A percentile compares a stretch with the other conserved stretches of the same genome.
phyloP scores from a whole-genome alignment of 2,888 invertebrate genomes.

The Drosophila subsilvestris region DNA sequence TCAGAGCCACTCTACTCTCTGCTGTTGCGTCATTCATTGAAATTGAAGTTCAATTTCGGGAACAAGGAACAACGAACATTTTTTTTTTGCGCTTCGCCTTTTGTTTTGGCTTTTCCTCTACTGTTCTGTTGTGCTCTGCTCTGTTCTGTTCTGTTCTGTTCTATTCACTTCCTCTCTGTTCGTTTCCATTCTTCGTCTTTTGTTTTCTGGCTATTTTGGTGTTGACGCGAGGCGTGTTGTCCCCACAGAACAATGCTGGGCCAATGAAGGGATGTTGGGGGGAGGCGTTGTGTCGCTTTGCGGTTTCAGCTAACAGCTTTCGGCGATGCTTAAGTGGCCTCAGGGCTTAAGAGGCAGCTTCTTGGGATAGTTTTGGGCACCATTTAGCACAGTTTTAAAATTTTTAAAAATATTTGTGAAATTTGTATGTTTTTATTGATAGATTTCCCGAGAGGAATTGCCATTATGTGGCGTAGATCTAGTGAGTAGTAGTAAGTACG shows the following conservation, averaged over 20 bases:
- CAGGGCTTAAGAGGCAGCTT: background rate
- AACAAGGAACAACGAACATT: slow-evolving; percentile 33
- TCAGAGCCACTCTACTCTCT: background rate
- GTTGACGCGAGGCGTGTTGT: slow-evolving; percentile 59
- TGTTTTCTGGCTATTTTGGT: slow-evolving; percentile 10
- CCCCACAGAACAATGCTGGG: slow-evolving; percentile 45
- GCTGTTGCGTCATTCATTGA: slow-evolving; percentile 39
- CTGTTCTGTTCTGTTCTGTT: slow-evolving; percentile 7
- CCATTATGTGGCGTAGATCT: too few species aligned
- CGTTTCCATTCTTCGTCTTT: slow-evolving; percentile 14
- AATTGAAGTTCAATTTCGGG: slow-evolving; percentile 49
- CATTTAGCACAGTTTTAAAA: background rate
- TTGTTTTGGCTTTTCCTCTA: slow-evolving; percentile 37
- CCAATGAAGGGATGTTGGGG: background rate
- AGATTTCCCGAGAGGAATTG: too few species aligned
- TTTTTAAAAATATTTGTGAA: too few species aligned
- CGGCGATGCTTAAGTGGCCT: background rate
- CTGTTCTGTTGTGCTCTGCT: background rate
- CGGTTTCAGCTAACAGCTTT: background rate
- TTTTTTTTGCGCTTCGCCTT: slow-evolving; percentile 20
- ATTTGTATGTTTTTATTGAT: too few species aligned
- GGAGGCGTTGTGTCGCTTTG: background rate
- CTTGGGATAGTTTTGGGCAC: background rate
- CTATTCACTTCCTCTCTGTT: slow-evolving; percentile 23
- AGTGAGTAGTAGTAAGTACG: too few species aligned